Evolutionary conservation across 1,140 invertebrate genomes (phyloP).

Genomic region (Melipona quadrifasciata): DNA sequence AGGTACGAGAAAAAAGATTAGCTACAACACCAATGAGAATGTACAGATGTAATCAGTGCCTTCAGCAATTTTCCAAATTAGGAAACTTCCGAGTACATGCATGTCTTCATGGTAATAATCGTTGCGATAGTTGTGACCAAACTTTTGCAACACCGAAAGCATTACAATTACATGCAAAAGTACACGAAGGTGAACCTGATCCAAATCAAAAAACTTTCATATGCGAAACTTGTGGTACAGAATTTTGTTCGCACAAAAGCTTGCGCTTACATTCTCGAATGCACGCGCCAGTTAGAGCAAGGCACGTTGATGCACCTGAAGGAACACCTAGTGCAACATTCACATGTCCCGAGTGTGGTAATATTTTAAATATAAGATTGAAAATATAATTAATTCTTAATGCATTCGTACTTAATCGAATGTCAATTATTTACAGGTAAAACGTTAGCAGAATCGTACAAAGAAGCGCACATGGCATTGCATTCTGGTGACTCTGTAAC

Average conservation of each 20-base stretch:
- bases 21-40: slow-evolving; percentile 61
- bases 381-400: slow-evolving; percentile 18
- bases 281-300: slow-evolving; percentile 85
- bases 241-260: slow-evolving; percentile 86
- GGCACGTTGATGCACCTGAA: slow-evolving; percentile 83
- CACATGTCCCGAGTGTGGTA: slow-evolving; percentile 79
- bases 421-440: slow-evolving; percentile 76
- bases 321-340: slow-evolving; percentile 76
- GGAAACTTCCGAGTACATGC: slow-evolving; percentile 76
- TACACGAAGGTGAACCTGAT: slow-evolving; percentile 72
- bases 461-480: slow-evolving; percentile 85
- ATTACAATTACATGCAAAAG: slow-evolving; percentile 74
- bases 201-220: slow-evolving; percentile 72
- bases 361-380: slow-evolving; percentile 13
- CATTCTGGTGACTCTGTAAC: slow-evolving; percentile 82
- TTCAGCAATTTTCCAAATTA: slow-evolving; percentile 75
- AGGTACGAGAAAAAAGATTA: slow-evolving; percentile 75
- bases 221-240: slow-evolving; percentile 85
- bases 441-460: slow-evolving; percentile 84
- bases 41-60: slow-evolving; percentile 78
- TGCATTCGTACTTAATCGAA: not conserved
- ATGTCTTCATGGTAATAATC: slow-evolving; percentile 75
- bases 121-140: slow-evolving; percentile 77
- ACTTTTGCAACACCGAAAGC: slow-evolving; percentile 77
- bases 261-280: slow-evolving; percentile 87